A percentile compares a stretch with the other conserved stretches of the same genome.
Conservation (phyloP, 1,140 invertebrate genomes). For the Eumaeus atala region DNA sequence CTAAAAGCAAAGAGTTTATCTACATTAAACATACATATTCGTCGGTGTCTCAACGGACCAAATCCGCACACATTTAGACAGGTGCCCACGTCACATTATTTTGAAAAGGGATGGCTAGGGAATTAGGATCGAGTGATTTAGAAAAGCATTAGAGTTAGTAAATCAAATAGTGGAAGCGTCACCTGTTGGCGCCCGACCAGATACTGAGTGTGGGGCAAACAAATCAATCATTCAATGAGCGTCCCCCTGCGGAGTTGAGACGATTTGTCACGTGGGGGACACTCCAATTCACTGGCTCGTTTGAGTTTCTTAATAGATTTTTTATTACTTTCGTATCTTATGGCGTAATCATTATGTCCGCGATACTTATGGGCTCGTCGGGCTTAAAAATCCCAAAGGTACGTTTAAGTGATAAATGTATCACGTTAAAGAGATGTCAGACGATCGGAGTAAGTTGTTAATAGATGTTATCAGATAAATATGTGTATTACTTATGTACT, state of each 20-base stretch:
- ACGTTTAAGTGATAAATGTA: background rate
- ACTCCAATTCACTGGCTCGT: conserved; percentile 21
- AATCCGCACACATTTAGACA: conserved; percentile 36
- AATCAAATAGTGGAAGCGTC: conserved; percentile 55
- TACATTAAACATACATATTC: conserved; percentile 8
- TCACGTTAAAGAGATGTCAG: background rate
- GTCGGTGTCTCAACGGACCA: conserved; percentile 32
- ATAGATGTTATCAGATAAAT: too few relatives aligned
- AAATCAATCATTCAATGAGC: conserved; percentile 68
- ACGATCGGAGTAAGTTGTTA: too few relatives aligned
- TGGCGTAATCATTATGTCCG: conserved; percentile 5
- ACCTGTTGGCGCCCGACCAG: conserved; percentile 47
- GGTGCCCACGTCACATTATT: conserved; percentile 51
- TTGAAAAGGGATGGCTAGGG: conserved; percentile 58
- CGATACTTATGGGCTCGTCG: background rate
- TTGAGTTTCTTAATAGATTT: conserved; percentile 23
- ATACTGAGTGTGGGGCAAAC: conserved; percentile 35
- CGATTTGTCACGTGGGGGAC: conserved; percentile 50
- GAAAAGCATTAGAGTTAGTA: conserved; percentile 66
- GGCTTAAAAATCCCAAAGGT: background rate
- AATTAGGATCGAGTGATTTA: conserved; percentile 56
- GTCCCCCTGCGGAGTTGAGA: conserved; percentile 29
- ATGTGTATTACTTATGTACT: too few relatives aligned
- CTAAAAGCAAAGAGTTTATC: conserved; percentile 6
- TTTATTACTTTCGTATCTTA: conserved; percentile 14